Conservation (phyloP, 2,797 vertebrate species). For the Gymnothorax javanicus region DNA sequence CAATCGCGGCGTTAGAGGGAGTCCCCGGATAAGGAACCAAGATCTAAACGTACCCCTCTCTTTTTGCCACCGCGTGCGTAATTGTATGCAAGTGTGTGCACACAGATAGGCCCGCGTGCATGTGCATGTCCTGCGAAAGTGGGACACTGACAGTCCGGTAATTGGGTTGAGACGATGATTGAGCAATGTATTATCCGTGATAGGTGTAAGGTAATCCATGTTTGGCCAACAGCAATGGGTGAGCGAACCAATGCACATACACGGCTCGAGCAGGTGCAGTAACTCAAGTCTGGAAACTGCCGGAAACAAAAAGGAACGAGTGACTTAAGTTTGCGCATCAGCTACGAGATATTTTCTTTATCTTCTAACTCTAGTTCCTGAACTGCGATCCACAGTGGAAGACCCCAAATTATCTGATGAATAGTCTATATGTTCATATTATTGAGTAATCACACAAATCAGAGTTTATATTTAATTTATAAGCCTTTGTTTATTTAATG, state of each 20-base stretch:
- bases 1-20: constrained; percentile 76
- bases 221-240: constrained; percentile 4
- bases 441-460: too few species aligned
- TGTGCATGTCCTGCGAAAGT: constrained; percentile 34
- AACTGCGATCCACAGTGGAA: not conserved
- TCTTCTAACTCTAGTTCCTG: not conserved
- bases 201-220: constrained; percentile 23
- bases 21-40: constrained; percentile 84
- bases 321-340: not conserved
- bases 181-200: constrained; percentile 21
- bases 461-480: not conserved
- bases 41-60: constrained; percentile 70
- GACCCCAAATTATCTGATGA: not conserved
- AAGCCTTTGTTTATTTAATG: not conserved
- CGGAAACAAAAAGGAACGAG: constrained; percentile 11
- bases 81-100: constrained; percentile 26
- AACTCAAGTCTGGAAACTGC: constrained; percentile 6
- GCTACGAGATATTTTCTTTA: not conserved
- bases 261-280: constrained; percentile 31
- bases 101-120: constrained; percentile 18
- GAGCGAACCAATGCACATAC: constrained; percentile 14
- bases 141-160: constrained; percentile 35
- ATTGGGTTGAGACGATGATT: constrained; percentile 39
- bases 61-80: constrained; percentile 41
- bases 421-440: not conserved